Conservation (phyloP, 2,797 vertebrate species). For the Scolopax rusticola region DNA sequence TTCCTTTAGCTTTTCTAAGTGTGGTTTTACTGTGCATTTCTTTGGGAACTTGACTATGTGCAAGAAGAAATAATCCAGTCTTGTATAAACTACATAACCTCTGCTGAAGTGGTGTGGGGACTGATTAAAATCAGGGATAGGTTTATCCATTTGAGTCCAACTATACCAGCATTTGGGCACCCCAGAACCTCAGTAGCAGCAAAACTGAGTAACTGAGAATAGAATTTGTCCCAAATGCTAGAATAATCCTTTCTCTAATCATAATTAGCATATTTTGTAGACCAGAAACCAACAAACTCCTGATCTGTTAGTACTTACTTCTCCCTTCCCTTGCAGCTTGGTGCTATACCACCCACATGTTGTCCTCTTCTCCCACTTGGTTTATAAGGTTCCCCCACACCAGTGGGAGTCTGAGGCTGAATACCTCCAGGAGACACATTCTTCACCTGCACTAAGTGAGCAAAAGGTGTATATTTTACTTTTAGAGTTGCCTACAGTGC, state of each 20-base stretch:
- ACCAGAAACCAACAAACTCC: neutral
- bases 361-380: neutral
- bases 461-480: neutral
- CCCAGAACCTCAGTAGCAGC: neutral
- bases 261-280: neutral
- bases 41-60: neutral
- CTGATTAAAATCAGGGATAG: neutral
- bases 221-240: neutral
- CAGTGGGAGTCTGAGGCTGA: fast-evolving
- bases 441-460: neutral
- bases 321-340: neutral
- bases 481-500: neutral
- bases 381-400: neutral
- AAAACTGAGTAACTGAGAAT: neutral
- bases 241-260: neutral
- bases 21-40: neutral
- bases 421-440: fast-evolving
- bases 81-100: neutral
- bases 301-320: neutral
- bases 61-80: neutral
- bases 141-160: neutral
- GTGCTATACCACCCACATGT: fast-evolving
- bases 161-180: neutral
- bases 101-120: neutral
- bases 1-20: neutral